Evolutionary conservation across 2,113 vertebrate genomes (phyloP).

Genomic region (Struthio camelus): DNA sequence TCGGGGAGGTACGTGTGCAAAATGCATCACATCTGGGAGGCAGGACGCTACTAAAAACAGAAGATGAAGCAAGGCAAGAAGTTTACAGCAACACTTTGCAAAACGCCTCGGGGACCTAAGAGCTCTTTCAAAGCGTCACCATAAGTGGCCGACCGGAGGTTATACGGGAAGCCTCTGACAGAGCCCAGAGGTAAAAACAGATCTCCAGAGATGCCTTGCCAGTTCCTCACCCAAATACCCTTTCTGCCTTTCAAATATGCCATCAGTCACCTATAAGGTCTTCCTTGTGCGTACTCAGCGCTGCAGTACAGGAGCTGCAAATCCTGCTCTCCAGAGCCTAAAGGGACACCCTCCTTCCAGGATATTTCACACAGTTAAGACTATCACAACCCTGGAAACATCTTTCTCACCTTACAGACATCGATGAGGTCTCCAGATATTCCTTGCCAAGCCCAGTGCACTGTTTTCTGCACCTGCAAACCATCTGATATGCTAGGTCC

Average conservation of each 20-base stretch:
- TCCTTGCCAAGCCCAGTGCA: not conserved
- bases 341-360: not conserved
- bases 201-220: not conserved
- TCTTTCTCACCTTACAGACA: not conserved
- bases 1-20: not conserved
- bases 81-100: not conserved
- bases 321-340: not conserved
- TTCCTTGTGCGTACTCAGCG: fast-evolving
- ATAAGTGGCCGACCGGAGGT: not conserved
- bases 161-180: fast-evolving
- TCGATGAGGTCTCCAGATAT: not conserved
- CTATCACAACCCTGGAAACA: not conserved
- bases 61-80: no score
- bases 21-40: not conserved
- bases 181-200: no score
- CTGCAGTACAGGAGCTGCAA: not conserved
- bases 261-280: not conserved
- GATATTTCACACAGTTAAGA: not conserved
- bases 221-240: not conserved
- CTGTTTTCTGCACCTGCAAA: not conserved
- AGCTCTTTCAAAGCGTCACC: fast-evolving
- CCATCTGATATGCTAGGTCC: not conserved
- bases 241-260: not conserved
- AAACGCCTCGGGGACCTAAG: not conserved
- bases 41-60: fast-evolving